A percentile compares a stretch with the other conserved stretches of the same genome.
Conservation (phyloP, 2,888 invertebrate species). For the Protula sp. region DNA sequence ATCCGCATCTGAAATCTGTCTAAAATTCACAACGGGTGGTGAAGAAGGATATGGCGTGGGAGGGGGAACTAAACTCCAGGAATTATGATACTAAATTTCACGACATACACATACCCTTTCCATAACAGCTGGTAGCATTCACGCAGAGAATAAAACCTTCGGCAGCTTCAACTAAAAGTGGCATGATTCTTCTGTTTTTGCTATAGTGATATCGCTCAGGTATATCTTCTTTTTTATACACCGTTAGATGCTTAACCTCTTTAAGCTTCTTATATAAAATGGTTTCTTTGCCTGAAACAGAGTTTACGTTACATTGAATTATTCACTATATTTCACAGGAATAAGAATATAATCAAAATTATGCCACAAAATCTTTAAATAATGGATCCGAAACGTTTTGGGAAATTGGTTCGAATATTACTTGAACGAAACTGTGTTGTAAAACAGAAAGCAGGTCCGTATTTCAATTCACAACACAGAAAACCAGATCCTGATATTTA, state of each 20-base stretch:
- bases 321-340: not conserved
- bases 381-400: too few relatives aligned
- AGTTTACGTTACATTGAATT: not conserved
- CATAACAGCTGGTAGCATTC: not conserved
- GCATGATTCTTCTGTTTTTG: slow-evolving; percentile 39
- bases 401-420: too few relatives aligned
- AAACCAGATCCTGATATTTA: too few relatives aligned
- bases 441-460: too few relatives aligned
- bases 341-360: not conserved
- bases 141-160: slow-evolving; percentile 10
- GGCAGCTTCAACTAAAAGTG: slow-evolving; percentile 37
- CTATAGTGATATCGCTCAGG: slow-evolving; percentile 43
- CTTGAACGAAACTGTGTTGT: not conserved
- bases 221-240: slow-evolving; percentile 41
- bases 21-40: too few relatives aligned
- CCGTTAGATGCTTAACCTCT: slow-evolving; percentile 28
- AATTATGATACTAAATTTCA: too few relatives aligned
- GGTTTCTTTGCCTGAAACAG: slow-evolving; percentile 9
- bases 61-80: too few relatives aligned
- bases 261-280: slow-evolving; percentile 14
- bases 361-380: too few relatives aligned
- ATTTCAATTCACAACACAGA: too few relatives aligned
- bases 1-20: too few relatives aligned
- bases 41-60: too few relatives aligned
- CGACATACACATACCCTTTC: too few relatives aligned